Evolutionary conservation across 2,888 invertebrate genomes (phyloP).

Genomic region (Caradrina kadenii): DNA sequence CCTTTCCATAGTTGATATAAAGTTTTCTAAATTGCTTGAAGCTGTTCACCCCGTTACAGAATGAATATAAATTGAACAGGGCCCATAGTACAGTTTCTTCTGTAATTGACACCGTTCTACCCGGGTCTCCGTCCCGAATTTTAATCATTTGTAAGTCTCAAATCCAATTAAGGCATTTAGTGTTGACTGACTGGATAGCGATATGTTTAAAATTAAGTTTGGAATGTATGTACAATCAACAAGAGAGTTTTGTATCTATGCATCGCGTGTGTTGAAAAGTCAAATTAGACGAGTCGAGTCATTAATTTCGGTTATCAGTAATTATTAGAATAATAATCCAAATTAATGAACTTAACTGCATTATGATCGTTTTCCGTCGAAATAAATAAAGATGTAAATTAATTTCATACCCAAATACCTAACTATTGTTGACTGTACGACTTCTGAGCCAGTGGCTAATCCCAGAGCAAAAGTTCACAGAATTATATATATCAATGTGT

Average conservation of each 20-base stretch:
- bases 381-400: no score
- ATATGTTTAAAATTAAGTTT: conserved; percentile 16
- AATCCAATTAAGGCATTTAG: conserved; percentile 41
- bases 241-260: background rate
- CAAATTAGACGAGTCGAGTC: background rate
- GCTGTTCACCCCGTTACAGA: conserved; percentile 1
- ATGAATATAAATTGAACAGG: conserved; percentile 29
- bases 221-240: conserved; percentile 8
- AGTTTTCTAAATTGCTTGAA: background rate
- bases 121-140: conserved; percentile 38
- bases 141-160: conserved; percentile 41
- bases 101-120: conserved; percentile 41
- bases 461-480: background rate
- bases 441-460: no score
- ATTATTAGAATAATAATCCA: background rate
- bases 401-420: background rate
- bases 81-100: conserved; percentile 23
- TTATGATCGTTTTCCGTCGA: no score
- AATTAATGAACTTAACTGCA: no score
- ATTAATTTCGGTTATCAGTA: background rate
- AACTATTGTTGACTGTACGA: background rate
- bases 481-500: conserved; percentile 4
- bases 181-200: conserved; percentile 25
- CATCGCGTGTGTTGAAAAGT: background rate
- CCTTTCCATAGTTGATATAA: no score